phyloP scores from a whole-genome alignment of 2,113 vertebrate species.

The Mobula hypostoma region DNA sequence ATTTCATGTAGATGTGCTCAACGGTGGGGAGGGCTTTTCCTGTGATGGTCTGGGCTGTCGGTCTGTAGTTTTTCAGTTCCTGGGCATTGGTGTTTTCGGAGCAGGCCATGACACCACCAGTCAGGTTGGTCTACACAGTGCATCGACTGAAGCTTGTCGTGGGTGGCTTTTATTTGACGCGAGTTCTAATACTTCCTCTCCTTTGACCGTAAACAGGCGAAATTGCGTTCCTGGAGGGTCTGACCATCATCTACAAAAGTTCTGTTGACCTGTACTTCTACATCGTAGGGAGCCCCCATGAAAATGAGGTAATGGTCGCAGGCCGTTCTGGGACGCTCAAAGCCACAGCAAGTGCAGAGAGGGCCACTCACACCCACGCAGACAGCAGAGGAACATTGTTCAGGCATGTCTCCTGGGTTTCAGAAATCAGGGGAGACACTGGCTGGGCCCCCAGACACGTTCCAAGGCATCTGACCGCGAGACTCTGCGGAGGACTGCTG shows the following conservation, averaged over 20 bases:
- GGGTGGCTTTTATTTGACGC: too few relatives aligned
- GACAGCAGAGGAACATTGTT: neutral
- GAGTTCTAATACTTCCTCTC: neutral
- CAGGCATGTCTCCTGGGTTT: neutral
- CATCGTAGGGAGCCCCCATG: conserved; percentile 70
- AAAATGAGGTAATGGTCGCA: conserved; percentile 67
- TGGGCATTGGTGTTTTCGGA: too few relatives aligned
- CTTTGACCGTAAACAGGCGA: conserved; percentile 56
- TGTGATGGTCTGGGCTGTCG: too few relatives aligned
- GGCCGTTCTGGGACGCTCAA: too few relatives aligned
- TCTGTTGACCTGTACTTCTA: conserved; percentile 75
- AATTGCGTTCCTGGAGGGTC: conserved; percentile 68
- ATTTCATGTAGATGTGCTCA: too few relatives aligned
- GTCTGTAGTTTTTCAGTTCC: too few relatives aligned
- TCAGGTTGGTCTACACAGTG: too few relatives aligned
- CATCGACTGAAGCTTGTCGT: too few relatives aligned
- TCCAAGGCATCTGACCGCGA: too few relatives aligned
- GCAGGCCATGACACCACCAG: too few relatives aligned
- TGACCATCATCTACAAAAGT: conserved; percentile 73
- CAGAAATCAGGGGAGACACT: neutral
- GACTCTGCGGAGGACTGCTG: too few relatives aligned
- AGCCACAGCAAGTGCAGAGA: neutral
- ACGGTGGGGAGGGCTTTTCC: too few relatives aligned
- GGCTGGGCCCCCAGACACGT: neutral
- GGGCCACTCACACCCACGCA: neutral